phyloP scores from a whole-genome alignment of 2,888 invertebrate genomes.

The Arctia plantaginis region DNA sequence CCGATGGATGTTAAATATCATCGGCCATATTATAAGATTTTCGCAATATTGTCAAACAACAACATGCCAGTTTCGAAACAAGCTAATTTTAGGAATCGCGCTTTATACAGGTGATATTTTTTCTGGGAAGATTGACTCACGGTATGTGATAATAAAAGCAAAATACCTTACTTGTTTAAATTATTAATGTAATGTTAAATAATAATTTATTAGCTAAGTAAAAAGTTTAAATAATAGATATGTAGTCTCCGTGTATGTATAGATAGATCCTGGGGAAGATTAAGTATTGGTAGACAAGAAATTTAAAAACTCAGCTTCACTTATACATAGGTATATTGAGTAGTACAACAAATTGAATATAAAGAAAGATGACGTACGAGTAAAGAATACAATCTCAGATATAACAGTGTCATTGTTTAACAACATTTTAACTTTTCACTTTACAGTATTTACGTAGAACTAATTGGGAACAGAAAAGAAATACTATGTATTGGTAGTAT shows the following conservation, averaged over 20 bases:
- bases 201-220: no score
- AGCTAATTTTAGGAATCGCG: neutral
- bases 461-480: conserved; percentile 2
- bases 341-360: neutral
- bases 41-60: neutral
- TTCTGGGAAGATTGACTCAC: neutral
- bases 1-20: neutral
- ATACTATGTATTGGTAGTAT: neutral
- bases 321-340: neutral
- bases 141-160: neutral
- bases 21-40: neutral
- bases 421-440: conserved; percentile 8
- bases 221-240: no score
- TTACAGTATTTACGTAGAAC: conserved; percentile 10
- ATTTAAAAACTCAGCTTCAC: neutral
- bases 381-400: conserved; percentile 3
- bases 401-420: conserved; percentile 3
- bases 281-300: neutral
- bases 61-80: neutral
- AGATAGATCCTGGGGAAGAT: neutral
- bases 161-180: neutral
- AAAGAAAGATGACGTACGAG: neutral
- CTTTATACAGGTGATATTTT: neutral
- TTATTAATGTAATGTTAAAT: no score
- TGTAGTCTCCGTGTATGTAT: no score